phyloP scores from a whole-genome alignment of 2,888 invertebrate species.

The Heliconius cydno region DNA sequence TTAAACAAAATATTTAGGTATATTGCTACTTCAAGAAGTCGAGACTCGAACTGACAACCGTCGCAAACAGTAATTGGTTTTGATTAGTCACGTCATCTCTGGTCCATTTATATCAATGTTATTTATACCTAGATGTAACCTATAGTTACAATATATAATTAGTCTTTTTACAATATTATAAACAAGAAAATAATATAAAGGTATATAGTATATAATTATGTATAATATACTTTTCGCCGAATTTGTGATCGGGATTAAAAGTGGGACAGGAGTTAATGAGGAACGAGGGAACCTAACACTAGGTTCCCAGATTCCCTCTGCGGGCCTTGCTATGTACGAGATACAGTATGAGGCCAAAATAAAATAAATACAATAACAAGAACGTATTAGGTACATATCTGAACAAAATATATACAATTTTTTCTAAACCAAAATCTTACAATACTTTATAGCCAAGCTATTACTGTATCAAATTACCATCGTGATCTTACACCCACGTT shows the following conservation, averaged over 20 bases:
- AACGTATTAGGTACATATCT: neutral
- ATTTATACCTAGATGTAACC: neutral
- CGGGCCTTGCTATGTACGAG: too few species aligned
- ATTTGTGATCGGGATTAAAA: too few species aligned
- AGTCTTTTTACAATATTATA: neutral
- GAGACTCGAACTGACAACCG: conserved; percentile 10
- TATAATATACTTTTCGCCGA: too few species aligned
- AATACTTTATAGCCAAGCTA: conserved; percentile 44
- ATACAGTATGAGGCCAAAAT: neutral
- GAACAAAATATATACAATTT: neutral
- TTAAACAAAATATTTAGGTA: neutral
- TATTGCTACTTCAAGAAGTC: neutral
- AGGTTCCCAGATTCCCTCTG: neutral
- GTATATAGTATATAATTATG: too few species aligned
- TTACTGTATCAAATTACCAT: conserved; percentile 57
- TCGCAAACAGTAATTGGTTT: neutral
- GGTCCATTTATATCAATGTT: neutral
- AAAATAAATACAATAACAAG: neutral
- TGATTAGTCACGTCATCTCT: conserved; percentile 4
- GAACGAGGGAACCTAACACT: neutral
- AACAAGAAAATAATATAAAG: too few species aligned
- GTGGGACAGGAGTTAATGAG: neutral
- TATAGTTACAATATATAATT: neutral
- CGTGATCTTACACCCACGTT: conserved; percentile 64
- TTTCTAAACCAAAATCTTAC: conserved; percentile 9